Conservation (phyloP, 30 jellyfish, hydroid and myxozoan species). For the Pelagia noctiluca region DNA sequence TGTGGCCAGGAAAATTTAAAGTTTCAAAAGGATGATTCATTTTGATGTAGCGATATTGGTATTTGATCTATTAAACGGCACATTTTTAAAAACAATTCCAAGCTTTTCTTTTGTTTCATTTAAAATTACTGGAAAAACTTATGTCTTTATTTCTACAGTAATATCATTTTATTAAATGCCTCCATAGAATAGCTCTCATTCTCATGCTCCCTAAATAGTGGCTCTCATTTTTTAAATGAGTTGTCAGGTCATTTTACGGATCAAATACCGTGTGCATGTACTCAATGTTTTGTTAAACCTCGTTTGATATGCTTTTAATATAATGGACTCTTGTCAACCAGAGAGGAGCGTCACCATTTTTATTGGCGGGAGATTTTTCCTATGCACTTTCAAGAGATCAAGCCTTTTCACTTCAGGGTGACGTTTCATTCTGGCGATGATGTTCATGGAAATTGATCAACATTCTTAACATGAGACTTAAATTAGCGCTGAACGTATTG, state of each 20-base stretch:
- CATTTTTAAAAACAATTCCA: neutral
- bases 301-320: neutral
- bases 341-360: neutral
- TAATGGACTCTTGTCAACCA: slow-evolving; percentile 1
- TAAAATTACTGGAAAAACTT: neutral
- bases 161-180: neutral
- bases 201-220: slow-evolving; percentile 3
- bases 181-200: neutral
- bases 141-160: neutral
- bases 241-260: neutral
- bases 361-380: neutral
- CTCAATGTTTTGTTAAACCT: neutral
- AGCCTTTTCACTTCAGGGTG: slow-evolving; percentile 1
- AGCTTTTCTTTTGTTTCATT: neutral
- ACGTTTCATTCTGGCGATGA: slow-evolving; percentile 2
- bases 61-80: neutral
- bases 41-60: neutral
- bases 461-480: slow-evolving; percentile 2
- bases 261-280: slow-evolving; percentile 1
- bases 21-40: neutral
- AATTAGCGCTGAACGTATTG: neutral
- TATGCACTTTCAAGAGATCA: neutral
- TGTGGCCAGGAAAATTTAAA: neutral
- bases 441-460: neutral
- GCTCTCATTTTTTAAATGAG: neutral